Conservation (phyloP, 2,113 vertebrate genomes). For the Choloepus hoffmanni region DNA sequence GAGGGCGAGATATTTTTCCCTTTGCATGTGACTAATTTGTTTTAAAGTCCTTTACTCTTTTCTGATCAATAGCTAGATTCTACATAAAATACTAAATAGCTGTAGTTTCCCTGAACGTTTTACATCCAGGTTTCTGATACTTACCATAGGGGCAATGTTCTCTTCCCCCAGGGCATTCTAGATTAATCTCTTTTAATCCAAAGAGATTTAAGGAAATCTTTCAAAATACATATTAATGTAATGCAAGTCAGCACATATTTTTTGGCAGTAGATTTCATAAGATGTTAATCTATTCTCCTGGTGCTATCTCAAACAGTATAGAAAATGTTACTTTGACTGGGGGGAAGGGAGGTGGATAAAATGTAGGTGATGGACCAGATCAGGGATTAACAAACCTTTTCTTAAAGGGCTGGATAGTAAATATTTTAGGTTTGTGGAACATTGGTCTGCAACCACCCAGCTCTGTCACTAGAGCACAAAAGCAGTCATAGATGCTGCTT, state of each 20-base stretch:
- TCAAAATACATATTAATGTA: background rate
- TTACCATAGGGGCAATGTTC: background rate
- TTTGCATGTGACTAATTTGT: background rate
- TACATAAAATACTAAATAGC: background rate
- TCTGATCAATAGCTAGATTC: slow-evolving; percentile 21
- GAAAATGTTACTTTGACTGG: background rate
- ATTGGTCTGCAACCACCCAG: background rate
- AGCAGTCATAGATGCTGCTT: background rate
- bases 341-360: background rate
- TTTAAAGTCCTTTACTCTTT: slow-evolving; percentile 22
- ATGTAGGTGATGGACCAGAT: background rate
- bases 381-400: background rate
- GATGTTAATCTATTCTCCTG: background rate
- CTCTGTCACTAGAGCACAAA: background rate
- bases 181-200: too few relatives aligned
- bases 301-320: background rate
- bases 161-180: background rate
- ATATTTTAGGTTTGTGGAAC: background rate
- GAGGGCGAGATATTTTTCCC: background rate
- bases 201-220: too few relatives aligned
- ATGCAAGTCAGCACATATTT: background rate
- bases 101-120: background rate
- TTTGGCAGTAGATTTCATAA: slow-evolving; percentile 17
- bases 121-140: background rate
- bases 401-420: background rate